Base-by-base conservation (phyloP, 2,113 vertebrate genomes). In the Oreochromis spilurus region DNA sequence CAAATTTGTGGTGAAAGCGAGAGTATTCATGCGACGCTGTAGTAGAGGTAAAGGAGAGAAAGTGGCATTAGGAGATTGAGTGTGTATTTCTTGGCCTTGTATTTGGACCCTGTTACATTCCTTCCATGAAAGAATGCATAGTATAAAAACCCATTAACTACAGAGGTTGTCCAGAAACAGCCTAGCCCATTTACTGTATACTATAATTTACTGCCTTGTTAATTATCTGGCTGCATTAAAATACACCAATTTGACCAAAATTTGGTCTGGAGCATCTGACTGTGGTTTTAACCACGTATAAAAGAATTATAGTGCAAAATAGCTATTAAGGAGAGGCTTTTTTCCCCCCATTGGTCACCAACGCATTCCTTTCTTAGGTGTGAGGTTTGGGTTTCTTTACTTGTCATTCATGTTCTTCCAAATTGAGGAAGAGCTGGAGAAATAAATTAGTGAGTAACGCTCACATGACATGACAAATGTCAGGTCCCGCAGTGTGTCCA, bases 101-200 rank as follows among this genome's bases (percentile, higher is more conserved):
- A 55, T 86, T 89, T 7, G 5, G 75, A 89, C 80, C 72, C 84
- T 58, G 36, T 87, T 89, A 86, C 83, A 93, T 95, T 94, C 89
- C 82, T 94, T 92, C 84, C 87, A 82, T 80, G 88, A 85, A 92
- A 92, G 86, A 90, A 93, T 92, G 90, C 83, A 78, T 50, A 87
- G 82, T 78, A 91, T 84, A 88, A 93, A 79, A 90, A 88, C 67
- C 53, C 77, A 93, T 93, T 93, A 88, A 92, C 26, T 58, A 54
- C 55, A 40, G 70, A 85, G 82, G 82, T 75, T 87, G 82, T 91
- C 86, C 82, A 90, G 91, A 53, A 91, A 88, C 87, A 89, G 82
- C 45, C 85, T 6, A 81, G 54, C 38, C 84, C 88, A 79, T 93
- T 94, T 86, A 92, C 90, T 67, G 19, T 75, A 13, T 31, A 75